These are phyloP conservation scores for Dendrolimus houi DNA, from an alignment of 2,888 invertebrate genomes.

Conservation along the genomic window DNA sequence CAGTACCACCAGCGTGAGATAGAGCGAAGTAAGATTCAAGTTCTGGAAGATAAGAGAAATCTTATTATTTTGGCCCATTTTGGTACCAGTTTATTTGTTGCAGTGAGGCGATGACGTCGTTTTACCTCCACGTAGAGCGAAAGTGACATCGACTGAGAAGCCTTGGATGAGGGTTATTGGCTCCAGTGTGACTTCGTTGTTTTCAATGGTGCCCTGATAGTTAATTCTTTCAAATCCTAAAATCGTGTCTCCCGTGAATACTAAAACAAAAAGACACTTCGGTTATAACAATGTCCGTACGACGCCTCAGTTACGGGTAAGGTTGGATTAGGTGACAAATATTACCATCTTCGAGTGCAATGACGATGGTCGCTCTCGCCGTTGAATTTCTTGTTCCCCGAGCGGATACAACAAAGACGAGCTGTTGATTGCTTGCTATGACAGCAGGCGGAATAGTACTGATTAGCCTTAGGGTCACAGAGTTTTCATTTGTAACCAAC, in stretches of 20 bases:
- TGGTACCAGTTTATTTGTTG: no score
- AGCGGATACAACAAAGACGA: not conserved
- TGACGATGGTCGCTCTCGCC: not conserved
- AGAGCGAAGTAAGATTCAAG: not conserved
- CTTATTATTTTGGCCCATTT: not conserved
- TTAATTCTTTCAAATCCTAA: slow-evolving; percentile 22
- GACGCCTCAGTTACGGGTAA: no score
- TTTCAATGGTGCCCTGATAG: slow-evolving; percentile 22
- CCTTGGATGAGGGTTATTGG: slow-evolving; percentile 25
- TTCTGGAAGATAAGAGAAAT: not conserved
- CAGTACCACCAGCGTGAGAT: not conserved
- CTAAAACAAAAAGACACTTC: not conserved
- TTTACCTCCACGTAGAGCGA: slow-evolving; percentile 23
- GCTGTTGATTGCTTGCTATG: slow-evolving; percentile 3
- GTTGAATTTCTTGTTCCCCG: slow-evolving; percentile 2
- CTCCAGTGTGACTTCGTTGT: slow-evolving; percentile 11
- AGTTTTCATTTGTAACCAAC: slow-evolving; percentile 12
- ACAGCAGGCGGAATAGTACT: slow-evolving; percentile 21
- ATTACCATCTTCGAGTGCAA: not conserved
- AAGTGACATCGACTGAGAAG: slow-evolving; percentile 19
- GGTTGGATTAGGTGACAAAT: not conserved
- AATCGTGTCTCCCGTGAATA: slow-evolving; percentile 9
- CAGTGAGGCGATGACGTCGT: not conserved
- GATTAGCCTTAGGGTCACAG: slow-evolving; percentile 9
- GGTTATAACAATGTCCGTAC: no score